These are phyloP conservation scores for Oeneis ivallda DNA, from an alignment of 2,888 invertebrate genomes.

Conservation along the genomic window DNA sequence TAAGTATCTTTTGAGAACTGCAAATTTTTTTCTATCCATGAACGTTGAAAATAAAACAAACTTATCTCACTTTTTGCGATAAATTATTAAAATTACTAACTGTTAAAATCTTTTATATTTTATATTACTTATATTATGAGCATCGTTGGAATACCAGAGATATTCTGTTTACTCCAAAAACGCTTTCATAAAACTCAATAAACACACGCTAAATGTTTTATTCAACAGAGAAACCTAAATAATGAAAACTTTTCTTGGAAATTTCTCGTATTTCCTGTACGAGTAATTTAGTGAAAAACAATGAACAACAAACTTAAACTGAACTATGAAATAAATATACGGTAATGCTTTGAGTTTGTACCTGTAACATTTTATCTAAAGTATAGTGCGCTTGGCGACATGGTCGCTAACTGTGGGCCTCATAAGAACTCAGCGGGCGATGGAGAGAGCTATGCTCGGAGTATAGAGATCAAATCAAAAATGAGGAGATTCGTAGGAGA, in stretches of 20 bases:
- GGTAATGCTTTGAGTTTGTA: no score
- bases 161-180: conserved; percentile 10
- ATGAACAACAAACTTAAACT: no score
- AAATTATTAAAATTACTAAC: not conserved
- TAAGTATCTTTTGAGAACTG: no score
- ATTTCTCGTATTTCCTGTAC: conserved; percentile 1
- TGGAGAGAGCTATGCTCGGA: no score
- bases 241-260: conserved; percentile 11
- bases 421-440: no score
- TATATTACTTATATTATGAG: not conserved
- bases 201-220: conserved; percentile 20
- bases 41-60: no score
- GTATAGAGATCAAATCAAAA: no score
- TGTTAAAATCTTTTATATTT: not conserved
- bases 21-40: not conserved
- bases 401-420: no score
- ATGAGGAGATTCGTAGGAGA: no score
- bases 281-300: conserved; percentile 1
- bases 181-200: conserved; percentile 18
- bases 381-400: no score
- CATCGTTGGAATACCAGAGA: not conserved
- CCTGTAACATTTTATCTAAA: no score
- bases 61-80: not conserved
- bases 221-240: conserved; percentile 15
- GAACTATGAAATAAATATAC: not conserved